Evolutionary conservation across 2,888 invertebrate genomes (phyloP).

Genomic region (Tupiocoris notatus): DNA sequence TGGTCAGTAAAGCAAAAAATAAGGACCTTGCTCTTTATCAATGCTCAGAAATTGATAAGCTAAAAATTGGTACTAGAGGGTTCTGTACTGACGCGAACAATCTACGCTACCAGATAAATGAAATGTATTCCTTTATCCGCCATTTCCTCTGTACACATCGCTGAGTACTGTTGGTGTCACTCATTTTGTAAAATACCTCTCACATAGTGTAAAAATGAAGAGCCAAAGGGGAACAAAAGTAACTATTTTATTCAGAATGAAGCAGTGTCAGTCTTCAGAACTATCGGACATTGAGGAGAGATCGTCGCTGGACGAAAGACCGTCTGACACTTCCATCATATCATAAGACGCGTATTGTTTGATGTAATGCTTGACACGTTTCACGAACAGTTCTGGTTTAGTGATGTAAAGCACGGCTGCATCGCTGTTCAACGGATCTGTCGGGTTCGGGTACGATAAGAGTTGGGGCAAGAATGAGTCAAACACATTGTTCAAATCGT

Average conservation of each 20-base stretch:
- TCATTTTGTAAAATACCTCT: no score
- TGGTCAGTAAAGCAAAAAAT: no score
- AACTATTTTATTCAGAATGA: background rate
- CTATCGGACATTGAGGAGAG: conserved; percentile 2
- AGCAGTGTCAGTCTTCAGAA: background rate
- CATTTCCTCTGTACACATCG: no score
- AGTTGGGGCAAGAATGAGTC: conserved; percentile 99
- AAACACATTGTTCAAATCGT: conserved; percentile 99
- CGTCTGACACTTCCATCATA: background rate
- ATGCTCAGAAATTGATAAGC: no score
- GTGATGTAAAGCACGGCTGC: conserved; percentile 99
- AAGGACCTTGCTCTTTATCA: no score
- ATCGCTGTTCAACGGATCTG: conserved; percentile 98
- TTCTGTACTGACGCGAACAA: no score
- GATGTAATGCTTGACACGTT: background rate
- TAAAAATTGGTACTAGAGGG: no score
- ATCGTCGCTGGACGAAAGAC: background rate
- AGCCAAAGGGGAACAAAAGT: background rate
- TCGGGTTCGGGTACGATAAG: conserved; percentile 98
- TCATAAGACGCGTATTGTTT: conserved; percentile 9
- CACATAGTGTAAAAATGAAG: no score
- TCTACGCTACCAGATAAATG: no score
- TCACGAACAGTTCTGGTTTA: conserved; percentile 73
- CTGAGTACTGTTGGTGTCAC: no score
- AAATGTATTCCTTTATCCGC: no score